Base-by-base conservation (phyloP, 2,797 vertebrate genomes). In the Brachyalestes nurse region DNA sequence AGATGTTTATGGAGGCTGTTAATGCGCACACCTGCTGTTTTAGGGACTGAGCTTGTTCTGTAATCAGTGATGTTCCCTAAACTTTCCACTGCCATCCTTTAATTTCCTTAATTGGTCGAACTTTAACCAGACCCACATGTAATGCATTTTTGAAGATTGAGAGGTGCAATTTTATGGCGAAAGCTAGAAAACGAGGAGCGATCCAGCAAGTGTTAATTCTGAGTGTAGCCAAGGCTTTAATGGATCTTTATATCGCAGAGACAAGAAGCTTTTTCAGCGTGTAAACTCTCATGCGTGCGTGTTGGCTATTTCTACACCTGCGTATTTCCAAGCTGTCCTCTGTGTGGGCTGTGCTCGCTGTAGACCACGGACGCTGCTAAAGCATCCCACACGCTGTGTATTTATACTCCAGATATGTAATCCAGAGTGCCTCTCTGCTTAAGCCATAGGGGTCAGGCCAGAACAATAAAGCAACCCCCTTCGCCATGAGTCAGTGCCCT, bases 371-470 rank as follows among this genome's bases (percentile, higher is more conserved):
- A 89, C 88, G 78, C 86, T 90, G 90, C 77, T 82, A 88, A 84
- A 85, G 72, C 90, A 87, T 84, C 94, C 94, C 92, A 92, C 94
- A 89, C 91, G 79, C 83, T 88, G 75, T 88, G 89, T 92, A 93
- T 95, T 93, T 93, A 91, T 93, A 93, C 89, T 71, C 72, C 17
- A 67, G 62, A 60, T 66, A 79, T 69, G 72, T 77, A 83, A 83
- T 86, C 77, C 79, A 71, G 81, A 71, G 81, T 71, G 76, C 69
- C 73, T 79, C 72, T 73, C 70, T 66, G 75, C 78, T 69, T 75
- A 72, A 83, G 79, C 86, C 73, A 65, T 69, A 78, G 75, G 78
- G 86, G 82, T 86, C 64, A 57, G 51, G 51, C 78, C 57, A 28
- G 80, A 81, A 84, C 82, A 84, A 82, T 83, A 79, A 74, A 77